Evolutionary conservation across 2,888 invertebrate species (phyloP).

Genomic region (Tribolium freemani): DNA sequence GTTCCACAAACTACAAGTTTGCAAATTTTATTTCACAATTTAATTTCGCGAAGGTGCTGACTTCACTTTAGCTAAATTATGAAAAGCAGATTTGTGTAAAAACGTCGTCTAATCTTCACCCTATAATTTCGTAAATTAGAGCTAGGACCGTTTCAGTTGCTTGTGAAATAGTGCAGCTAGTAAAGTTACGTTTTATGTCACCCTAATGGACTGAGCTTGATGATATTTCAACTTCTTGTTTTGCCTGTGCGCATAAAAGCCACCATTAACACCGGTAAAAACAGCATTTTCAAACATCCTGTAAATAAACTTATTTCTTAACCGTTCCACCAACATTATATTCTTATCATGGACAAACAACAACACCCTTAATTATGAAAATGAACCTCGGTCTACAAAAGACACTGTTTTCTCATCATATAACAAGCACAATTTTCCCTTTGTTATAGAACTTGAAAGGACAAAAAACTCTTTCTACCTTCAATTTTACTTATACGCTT

Average conservation of each 20-base stretch:
- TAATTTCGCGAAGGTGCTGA: conserved; percentile 1
- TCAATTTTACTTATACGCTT: conserved; percentile 22
- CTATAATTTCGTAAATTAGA: conserved; percentile 29
- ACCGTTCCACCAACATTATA: neutral
- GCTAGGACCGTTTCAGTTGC: conserved; percentile 2
- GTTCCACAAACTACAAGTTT: neutral
- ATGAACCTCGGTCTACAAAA: conserved; percentile 9
- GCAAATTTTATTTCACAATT: neutral
- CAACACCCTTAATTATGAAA: conserved; percentile 24
- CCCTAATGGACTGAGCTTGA: conserved; percentile 31
- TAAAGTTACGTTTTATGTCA: conserved; percentile 25
- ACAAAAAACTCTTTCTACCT: conserved; percentile 27
- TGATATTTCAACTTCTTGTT: conserved; percentile 16
- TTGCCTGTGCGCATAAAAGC: neutral
- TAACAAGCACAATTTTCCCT: conserved; percentile 23
- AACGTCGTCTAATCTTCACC: conserved; percentile 29
- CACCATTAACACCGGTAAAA: conserved; percentile 27
- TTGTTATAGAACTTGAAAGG: conserved; percentile 13
- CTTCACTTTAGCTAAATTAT: conserved; percentile 8
- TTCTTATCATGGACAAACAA: conserved; percentile 9
- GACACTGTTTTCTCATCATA: conserved; percentile 12
- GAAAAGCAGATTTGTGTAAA: conserved; percentile 24
- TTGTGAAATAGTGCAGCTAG: conserved; percentile 25
- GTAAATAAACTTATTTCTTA: neutral
- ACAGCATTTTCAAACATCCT: conserved; percentile 23